Base-by-base conservation (phyloP, 2,888 invertebrate species). In the Tromatobia lineatoria region DNA sequence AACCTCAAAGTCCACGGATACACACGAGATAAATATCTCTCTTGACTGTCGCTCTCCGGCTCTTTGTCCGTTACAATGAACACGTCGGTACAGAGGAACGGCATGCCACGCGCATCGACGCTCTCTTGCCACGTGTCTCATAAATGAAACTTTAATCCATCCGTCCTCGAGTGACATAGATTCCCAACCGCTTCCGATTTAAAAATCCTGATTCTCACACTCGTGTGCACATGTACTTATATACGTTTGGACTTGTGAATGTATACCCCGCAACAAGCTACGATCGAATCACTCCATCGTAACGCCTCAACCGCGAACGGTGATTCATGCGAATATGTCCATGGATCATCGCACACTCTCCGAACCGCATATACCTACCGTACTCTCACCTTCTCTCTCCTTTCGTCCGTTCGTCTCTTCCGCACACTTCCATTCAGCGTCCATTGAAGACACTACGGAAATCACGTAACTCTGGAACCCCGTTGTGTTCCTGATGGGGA, bases 101-200 rank as follows among this genome's bases (percentile, higher is more conserved):
- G 57, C 54, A 29, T n/a, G 80, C 64, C 77, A 82, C 77, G 77
- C 50, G 73, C 47, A 66, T 25, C 29, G 34, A 25, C 34, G 13
- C 54, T 57, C 76, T 38, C 10, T 0, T 23, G 42, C 74, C 78
- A 75, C 82, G 82, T 74, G 82, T 71, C 70, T 47, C 34, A 34
- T 57, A 29, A 75, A 80, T 83, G 47, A 75, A 76, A 76, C 64
- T 80, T 74, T 76, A 76, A 83, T 76, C 77, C 77, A 25, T 69
- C 70, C 70, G 79, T 83, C 75, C 83, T 71, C 83, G 79, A 79
- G 23, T 73, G 67, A 45, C 69, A 64, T 81, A 73, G 57, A 76
- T 80, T 83, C 64, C 64, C 57, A 38, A 47, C 34, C 67, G 74
- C 69, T 82, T 76, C 71, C 79, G 75, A 80, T 57, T 80, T 75